A percentile compares a stretch with the other conserved stretches of the same genome.
phyloP scores from a whole-genome alignment of 1,140 invertebrate species.

The Lepidurus packardi region DNA sequence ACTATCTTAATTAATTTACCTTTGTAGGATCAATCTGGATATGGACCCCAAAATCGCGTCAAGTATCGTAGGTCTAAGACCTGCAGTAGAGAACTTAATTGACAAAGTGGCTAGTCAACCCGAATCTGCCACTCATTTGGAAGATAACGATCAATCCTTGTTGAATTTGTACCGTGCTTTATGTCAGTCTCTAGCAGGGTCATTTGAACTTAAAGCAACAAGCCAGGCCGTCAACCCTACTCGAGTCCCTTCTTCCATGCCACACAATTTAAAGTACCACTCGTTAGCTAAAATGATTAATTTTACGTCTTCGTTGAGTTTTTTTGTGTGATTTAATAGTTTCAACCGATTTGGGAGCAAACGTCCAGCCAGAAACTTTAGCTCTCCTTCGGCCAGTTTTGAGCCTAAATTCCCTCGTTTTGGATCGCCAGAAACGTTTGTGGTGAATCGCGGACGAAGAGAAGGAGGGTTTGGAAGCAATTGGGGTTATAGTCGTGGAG shows the following conservation, averaged over 20 bases:
- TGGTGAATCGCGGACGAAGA: not conserved
- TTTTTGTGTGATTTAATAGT: not conserved
- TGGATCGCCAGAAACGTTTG: not conserved
- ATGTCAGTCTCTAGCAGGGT: conserved; percentile 65
- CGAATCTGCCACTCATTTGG: conserved; percentile 47
- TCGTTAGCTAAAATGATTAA: not conserved
- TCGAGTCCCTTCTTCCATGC: not conserved
- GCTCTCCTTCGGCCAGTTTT: not conserved
- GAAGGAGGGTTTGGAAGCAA: not conserved
- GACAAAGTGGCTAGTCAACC: conserved; percentile 70
- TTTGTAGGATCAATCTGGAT: conserved; percentile 67
- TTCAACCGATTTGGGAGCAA: not conserved
- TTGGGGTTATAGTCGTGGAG: not conserved
- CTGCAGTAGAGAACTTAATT: conserved; percentile 78
- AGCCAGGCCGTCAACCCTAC: not conserved
- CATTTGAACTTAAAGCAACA: conserved; percentile 57
- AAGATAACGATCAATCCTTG: conserved; percentile 38
- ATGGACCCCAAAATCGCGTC: conserved; percentile 73
- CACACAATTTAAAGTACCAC: not conserved
- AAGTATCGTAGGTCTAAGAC: conserved; percentile 74
- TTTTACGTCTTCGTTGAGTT: not conserved
- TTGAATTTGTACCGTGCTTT: conserved; percentile 51
- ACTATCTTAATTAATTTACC: conserved; percentile 41
- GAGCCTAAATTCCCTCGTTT: not conserved
- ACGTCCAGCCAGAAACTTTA: not conserved